Base-by-base conservation (phyloP, 2,888 invertebrate genomes). In the Cheiracanthium punctorium region DNA sequence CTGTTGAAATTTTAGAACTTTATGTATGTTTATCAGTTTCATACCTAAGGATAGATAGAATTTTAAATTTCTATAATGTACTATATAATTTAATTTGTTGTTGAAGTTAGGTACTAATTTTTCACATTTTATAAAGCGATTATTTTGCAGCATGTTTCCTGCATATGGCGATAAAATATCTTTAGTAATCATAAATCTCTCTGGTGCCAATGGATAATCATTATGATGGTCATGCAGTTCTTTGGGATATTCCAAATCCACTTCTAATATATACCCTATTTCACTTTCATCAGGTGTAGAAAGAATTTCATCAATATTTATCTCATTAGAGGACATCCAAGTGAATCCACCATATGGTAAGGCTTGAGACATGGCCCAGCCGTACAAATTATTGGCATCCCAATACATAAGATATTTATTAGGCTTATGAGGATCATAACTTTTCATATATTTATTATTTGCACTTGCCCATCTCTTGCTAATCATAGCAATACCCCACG, bases 1-100 rank as follows among this genome's bases (percentile, higher is more conserved):
- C 64, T 89, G 82, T 2, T 32, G 41, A 69, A 88, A 89, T 17
- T 69, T 70, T 41, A 76, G n/a, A n/a, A 67, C 30, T 67, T 76
- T 37, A 37, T 37, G 37, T 37, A 37, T 37, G 4, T 4, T 10
- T 37, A 4, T 37, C 4, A 58, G 17, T 24, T 58, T 58, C 7
- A 58, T 2, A 7, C 24, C 58, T 2, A 58, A 5, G 1, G 20
- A 5, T 58, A 58, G 12, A 24, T 58, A 58, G 4, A 58, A 24
- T 24, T 58, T 24, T 24, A 58, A 58, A 5, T 58, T 58, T 58
- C 20, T 24, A 58, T 58, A 24, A 48, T 48, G 43, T 48, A 48
- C 17, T 7, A 48, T 17, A 48, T 48, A 17, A 17, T n/a, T 24
- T 24, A 17, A 8, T 37, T 37, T 37, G 12, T 7, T 48, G 5